phyloP scores from a whole-genome alignment of 1,140 invertebrate genomes.

The Drosophila hydei region DNA sequence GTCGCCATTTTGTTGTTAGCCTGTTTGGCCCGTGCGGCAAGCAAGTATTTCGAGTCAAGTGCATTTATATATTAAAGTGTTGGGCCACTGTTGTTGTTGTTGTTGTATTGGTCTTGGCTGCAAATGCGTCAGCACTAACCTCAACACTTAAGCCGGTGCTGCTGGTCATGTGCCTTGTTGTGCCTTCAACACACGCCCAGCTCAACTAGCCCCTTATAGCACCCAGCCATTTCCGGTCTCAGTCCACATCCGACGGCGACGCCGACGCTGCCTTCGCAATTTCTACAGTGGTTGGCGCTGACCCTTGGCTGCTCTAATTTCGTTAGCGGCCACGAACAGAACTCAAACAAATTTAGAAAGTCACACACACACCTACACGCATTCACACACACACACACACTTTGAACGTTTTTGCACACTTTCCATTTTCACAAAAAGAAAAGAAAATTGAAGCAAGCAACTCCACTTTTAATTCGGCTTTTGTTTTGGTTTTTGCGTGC shows the following conservation, averaged over 20 bases:
- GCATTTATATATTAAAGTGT: constrained; percentile 75
- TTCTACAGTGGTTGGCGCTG: constrained; percentile 40
- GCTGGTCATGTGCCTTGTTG: constrained; percentile 36
- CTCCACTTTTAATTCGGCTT: constrained; percentile 56
- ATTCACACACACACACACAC: constrained; percentile 14
- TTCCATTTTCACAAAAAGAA: constrained; percentile 50
- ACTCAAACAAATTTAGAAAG: constrained; percentile 55
- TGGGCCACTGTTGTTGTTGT: constrained; percentile 29
- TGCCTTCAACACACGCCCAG: constrained; percentile 1
- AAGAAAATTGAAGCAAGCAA: constrained; percentile 51
- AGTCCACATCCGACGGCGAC: constrained; percentile 49
- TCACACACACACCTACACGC: constrained; percentile 40
- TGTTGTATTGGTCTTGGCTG: constrained; percentile 1
- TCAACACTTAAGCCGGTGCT: constrained; percentile 59
- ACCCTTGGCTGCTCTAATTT: constrained; percentile 62
- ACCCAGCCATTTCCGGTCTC: constrained; percentile 58
- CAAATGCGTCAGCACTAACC: constrained; percentile 72
- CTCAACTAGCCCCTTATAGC: constrained; percentile 30
- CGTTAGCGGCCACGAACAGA: constrained; percentile 48
- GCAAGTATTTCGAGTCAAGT: constrained; percentile 66
- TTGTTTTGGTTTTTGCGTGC: constrained; percentile 65
- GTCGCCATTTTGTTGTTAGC: constrained; percentile 58
- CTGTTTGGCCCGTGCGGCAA: constrained; percentile 38
- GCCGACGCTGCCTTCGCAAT: background rate
- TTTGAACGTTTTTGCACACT: constrained; percentile 42